phyloP scores from a whole-genome alignment of 2,113 vertebrate genomes.

The Pangasianodon gigas region DNA sequence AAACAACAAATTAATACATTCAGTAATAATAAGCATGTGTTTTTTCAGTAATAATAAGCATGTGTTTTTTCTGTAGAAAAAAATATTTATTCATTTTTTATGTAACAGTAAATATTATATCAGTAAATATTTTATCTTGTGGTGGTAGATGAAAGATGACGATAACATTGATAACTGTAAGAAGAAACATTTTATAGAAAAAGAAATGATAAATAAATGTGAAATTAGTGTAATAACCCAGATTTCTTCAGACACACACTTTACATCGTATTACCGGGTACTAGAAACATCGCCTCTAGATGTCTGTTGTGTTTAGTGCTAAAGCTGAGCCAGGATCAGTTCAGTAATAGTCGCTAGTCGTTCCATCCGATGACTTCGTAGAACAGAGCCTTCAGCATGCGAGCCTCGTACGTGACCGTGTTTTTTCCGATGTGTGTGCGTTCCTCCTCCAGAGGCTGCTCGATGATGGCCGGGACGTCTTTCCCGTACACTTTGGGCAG shows the following conservation, averaged over 20 bases:
- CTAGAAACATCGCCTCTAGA: not conserved
- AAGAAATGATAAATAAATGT: not conserved
- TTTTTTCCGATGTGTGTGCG: conserved; percentile 87
- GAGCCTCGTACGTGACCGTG: conserved; percentile 91
- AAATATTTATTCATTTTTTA: conserved; percentile 16
- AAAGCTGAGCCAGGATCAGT: not conserved
- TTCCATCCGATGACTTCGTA: conserved; percentile 89
- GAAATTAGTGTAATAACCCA: not conserved
- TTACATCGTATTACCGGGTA: not conserved
- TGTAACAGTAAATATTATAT: not conserved
- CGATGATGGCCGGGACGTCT: conserved; percentile 86
- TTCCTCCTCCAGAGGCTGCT: conserved; percentile 89
- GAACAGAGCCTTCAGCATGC: conserved; percentile 86
- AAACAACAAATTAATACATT: not conserved
- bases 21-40: not conserved
- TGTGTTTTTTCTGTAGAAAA: conserved; percentile 44
- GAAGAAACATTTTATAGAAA: not conserved
- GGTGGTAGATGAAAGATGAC: not conserved
- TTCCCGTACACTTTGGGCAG: conserved; percentile 75
- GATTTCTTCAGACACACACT: not conserved
- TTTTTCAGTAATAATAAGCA: not conserved
- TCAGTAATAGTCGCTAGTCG: conserved; percentile 59
- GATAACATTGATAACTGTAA: not conserved
- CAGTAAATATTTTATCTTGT: not conserved
- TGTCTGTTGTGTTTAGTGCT: not conserved